Conservation (phyloP, 2,113 vertebrate genomes). For the Phylloscopus trochiloides region DNA sequence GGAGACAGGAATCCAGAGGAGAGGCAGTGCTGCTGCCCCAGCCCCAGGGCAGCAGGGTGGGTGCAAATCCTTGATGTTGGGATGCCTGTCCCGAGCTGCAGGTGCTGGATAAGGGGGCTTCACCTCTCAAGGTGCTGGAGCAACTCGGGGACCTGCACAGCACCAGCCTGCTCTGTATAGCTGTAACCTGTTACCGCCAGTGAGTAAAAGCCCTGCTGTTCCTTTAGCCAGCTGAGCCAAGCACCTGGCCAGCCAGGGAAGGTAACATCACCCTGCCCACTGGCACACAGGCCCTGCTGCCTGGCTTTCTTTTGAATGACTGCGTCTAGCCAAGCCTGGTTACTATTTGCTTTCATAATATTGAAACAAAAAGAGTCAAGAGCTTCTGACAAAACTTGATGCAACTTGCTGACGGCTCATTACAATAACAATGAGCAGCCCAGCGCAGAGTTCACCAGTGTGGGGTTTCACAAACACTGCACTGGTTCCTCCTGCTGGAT, state of each 20-base stretch:
- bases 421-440: not conserved
- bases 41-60: not conserved
- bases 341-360: not conserved
- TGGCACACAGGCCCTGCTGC: not conserved
- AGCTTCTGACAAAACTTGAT: conserved; percentile 23
- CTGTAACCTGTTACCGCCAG: not conserved
- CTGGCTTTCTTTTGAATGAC: not conserved
- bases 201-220: not conserved
- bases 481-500: not conserved
- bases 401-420: not conserved
- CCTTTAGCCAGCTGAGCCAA: not conserved
- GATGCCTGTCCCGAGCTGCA: rapidly evolving
- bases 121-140: not conserved
- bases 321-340: not conserved
- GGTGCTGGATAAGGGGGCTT: not conserved
- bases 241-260: not conserved
- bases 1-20: not conserved
- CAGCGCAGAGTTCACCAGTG: not conserved
- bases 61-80: rapidly evolving
- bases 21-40: not conserved
- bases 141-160: rapidly evolving
- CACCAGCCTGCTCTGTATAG: not conserved
- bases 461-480: not conserved
- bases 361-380: not conserved
- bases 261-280: not conserved